A percentile compares a stretch with the other conserved stretches of the same genome.
These are phyloP conservation scores for Melanostoma scalare DNA, from an alignment of 2,888 invertebrate species.

Conservation along the genomic window DNA sequence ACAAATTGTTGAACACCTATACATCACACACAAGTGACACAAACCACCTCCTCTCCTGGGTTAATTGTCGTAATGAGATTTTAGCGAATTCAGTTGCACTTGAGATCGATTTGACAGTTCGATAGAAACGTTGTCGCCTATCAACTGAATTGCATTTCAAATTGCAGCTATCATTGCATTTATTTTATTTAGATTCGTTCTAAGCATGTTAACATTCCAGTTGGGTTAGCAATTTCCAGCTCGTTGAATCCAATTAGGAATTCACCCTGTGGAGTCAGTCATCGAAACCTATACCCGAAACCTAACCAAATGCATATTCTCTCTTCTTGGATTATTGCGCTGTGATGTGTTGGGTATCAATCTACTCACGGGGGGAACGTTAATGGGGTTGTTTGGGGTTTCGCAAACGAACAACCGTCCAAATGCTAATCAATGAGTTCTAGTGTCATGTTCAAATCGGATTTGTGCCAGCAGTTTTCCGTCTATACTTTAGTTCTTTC, in stretches of 20 bases:
- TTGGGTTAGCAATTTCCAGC: constrained; percentile 72
- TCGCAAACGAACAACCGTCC: constrained; percentile 50
- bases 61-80: constrained; percentile 69
- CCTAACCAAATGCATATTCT: constrained; percentile 35
- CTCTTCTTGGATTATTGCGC: background rate
- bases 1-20: background rate
- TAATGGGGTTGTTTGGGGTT: constrained; percentile 1
- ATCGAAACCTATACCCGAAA: constrained; percentile 36
- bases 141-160: background rate
- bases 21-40: background rate
- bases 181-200: constrained; percentile 51
- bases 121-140: constrained; percentile 9
- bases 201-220: constrained; percentile 71
- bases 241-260: constrained; percentile 72
- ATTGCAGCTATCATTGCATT: constrained; percentile 38
- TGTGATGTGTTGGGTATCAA: background rate
- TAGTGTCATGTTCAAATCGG: constrained; percentile 73
- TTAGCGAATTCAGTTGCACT: constrained; percentile 33
- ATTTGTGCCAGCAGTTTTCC: constrained; percentile 61
- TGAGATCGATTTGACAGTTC: constrained; percentile 67
- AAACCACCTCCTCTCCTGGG: constrained; percentile 29
- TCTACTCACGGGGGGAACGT: background rate
- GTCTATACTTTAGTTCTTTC: background rate
- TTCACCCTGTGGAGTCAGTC: constrained; percentile 37
- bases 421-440: constrained; percentile 71